Base-by-base conservation (phyloP, 2,888 invertebrate genomes). In the Chymomyza amoena region DNA sequence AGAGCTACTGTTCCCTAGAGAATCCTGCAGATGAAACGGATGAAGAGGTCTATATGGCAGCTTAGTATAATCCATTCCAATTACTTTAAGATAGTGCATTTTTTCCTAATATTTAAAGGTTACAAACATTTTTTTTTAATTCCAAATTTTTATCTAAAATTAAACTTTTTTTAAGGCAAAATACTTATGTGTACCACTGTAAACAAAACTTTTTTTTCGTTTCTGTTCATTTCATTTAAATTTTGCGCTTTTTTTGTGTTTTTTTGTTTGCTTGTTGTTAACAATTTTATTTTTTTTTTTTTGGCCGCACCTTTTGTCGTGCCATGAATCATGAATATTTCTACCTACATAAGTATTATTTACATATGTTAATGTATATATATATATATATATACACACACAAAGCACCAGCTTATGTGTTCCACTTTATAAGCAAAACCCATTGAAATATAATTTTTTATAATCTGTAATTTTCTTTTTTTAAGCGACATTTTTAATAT, bases 281-380 rank as follows among this genome's bases (percentile, higher is more conserved):
- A 25, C 18, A 32, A 32, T 32, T 7, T 28, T 28, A 18, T 52
- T 16, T 52, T 25, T 57, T 28, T 25, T 18, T 18, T 54, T 54
- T 16, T 9, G 25, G 83, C 80, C 83, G 70, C 83, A 84, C 83
- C 87, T 82, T 81, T 78, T 78, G 85, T 76, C 73, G 64, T 64
- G 73, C 74, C 88, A 87, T 83, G 83, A 83, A 83, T 83, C 87
- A 83, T 80, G 73, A 73, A 72, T 75, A 45, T 57, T 57, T 57
- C 18, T 57, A 57, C 57, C 15, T 57, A 69, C 69, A 66, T 62
- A 68, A 62, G 60, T 66, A 57, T 57, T 25, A 57, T 74, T 71
- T 71, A 76, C 65, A 69, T 57, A 68, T 73, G 45, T 64, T 61
- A 71, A 68, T 66, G 25, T 70, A 64, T 57, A 15, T 70, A 67